A percentile compares a stretch with the other conserved stretches of the same genome.
Evolutionary conservation across 2,797 vertebrate species (phyloP).

Genomic region (Octomys mimax): DNA sequence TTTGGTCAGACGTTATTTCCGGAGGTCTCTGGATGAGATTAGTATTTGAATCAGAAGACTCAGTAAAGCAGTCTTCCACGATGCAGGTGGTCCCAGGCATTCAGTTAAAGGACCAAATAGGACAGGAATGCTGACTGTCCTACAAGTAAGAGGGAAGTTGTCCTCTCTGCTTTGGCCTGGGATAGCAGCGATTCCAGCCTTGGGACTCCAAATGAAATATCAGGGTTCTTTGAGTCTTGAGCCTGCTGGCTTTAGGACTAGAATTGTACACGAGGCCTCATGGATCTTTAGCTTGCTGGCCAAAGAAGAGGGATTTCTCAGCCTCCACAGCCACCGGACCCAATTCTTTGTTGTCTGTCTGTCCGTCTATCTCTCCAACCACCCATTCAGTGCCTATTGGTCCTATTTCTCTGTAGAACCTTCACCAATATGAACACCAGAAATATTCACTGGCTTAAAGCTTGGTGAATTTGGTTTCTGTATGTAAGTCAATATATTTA

Average conservation of each 20-base stretch:
- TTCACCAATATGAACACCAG: constrained; percentile 28
- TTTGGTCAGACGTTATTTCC: not conserved
- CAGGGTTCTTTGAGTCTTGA: not conserved
- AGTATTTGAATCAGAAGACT: not conserved
- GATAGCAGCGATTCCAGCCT: not conserved
- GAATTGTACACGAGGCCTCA: not conserved
- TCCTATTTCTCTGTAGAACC: constrained; percentile 52
- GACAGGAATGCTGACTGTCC: not conserved
- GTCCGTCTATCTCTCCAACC: not conserved
- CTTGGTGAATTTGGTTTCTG: constrained; percentile 41
- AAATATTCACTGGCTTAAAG: constrained; percentile 45
- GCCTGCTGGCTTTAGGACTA: not conserved
- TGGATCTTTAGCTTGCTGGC: not conserved
- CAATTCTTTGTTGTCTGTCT: not conserved
- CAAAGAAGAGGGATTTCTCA: not conserved
- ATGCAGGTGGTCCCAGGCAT: not conserved
- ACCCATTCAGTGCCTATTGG: not conserved
- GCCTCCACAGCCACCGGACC: not conserved
- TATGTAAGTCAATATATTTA: not conserved
- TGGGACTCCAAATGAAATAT: not conserved
- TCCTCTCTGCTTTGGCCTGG: not conserved
- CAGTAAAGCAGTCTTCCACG: not conserved
- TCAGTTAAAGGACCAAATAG: not conserved
- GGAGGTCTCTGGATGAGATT: not conserved
- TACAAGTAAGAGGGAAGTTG: not conserved